Evolutionary conservation across 2,113 vertebrate species (phyloP).

Genomic region (Leucoraja erinaceus): DNA sequence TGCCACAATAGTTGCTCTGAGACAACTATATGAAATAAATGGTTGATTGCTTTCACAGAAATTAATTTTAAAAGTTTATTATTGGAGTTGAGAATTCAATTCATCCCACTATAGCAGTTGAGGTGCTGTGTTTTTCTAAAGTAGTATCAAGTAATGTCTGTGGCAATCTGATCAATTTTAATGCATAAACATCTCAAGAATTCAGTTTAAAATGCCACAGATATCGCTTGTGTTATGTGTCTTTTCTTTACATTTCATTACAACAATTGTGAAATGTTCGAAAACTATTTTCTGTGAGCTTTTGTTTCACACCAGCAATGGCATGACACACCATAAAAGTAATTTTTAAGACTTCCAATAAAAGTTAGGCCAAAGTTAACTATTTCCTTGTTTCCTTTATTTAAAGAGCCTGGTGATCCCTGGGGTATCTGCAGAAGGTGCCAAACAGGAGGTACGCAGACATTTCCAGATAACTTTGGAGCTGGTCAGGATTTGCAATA

Average conservation of each 20-base stretch:
- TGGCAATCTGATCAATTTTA: not conserved
- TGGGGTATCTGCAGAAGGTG: not conserved
- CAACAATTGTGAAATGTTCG: not conserved
- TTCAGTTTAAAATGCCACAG: not conserved
- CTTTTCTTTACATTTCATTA: not conserved
- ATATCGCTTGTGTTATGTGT: not conserved
- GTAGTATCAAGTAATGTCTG: not conserved
- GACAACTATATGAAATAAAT: not conserved
- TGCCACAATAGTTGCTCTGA: not conserved
- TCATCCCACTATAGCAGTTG: not conserved
- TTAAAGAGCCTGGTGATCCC: conserved; percentile 10
- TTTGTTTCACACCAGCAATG: not conserved
- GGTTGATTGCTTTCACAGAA: not conserved
- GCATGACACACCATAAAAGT: not conserved
- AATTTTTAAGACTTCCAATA: not conserved
- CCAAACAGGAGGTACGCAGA: conserved; percentile 16
- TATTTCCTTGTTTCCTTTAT: conserved; percentile 13
- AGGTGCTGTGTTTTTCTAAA: not conserved
- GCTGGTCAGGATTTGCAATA: not conserved
- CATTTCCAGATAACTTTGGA: not conserved
- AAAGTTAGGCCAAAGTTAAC: conserved; percentile 11
- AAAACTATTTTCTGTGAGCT: not conserved
- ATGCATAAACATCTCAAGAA: not conserved
- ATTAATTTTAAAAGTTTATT: not conserved
- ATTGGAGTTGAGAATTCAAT: not conserved